Conservation (phyloP, 2,113 vertebrate species). For the Chamaetylas fuelleborni region DNA sequence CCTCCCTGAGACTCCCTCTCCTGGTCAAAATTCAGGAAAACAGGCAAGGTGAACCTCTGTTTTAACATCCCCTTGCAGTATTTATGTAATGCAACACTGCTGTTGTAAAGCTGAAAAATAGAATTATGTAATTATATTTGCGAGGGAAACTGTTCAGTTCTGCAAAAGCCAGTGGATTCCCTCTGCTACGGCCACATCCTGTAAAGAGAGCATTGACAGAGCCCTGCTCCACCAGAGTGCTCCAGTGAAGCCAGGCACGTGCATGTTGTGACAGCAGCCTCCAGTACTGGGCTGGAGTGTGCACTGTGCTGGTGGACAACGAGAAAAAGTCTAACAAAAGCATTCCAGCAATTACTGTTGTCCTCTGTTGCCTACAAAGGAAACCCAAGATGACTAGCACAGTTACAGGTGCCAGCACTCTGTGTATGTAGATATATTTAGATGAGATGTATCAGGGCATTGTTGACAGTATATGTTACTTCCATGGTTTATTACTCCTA, state of each 20-base stretch:
- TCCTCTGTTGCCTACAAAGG: background rate
- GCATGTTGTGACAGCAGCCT: no score
- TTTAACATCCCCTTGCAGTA: background rate
- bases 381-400: background rate
- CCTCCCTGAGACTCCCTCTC: background rate
- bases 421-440: background rate
- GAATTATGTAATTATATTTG: background rate
- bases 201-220: background rate
- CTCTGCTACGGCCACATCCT: background rate
- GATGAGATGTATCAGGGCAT: background rate
- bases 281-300: background rate
- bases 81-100: background rate
- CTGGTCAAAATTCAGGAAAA: background rate
- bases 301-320: background rate
- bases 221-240: background rate
- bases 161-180: background rate
- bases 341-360: background rate
- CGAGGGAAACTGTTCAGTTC: background rate
- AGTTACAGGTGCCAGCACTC: background rate
- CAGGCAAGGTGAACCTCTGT: background rate
- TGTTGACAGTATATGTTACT: background rate
- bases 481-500: background rate
- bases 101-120: background rate
- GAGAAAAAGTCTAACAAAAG: background rate
- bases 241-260: background rate